These are phyloP conservation scores for Dasysyrphus tricinctus DNA, from an alignment of 2,888 invertebrate species.

Conservation along the genomic window DNA sequence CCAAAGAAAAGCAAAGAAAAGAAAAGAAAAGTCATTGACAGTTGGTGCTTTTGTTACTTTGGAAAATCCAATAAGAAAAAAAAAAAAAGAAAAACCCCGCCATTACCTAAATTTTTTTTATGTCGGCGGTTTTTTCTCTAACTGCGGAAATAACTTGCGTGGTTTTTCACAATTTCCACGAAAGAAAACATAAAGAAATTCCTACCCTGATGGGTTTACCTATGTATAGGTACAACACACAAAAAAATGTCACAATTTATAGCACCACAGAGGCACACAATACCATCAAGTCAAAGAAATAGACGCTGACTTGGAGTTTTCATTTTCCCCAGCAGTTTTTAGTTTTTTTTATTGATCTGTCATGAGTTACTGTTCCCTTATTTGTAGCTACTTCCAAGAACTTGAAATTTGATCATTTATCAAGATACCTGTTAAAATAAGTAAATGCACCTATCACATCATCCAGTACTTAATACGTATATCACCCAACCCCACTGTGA, in stretches of 20 bases:
- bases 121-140: slow-evolving; percentile 1
- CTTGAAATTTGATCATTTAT: slow-evolving; percentile 36
- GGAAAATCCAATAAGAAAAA: slow-evolving; percentile 23
- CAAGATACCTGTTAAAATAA: slow-evolving; percentile 10
- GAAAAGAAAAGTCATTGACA: slow-evolving; percentile 54
- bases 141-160: slow-evolving; percentile 70
- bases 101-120: slow-evolving; percentile 29
- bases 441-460: neutral
- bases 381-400: slow-evolving; percentile 17
- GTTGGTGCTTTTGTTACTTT: neutral
- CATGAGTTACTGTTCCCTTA: slow-evolving; percentile 45
- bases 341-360: slow-evolving; percentile 56
- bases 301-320: slow-evolving; percentile 21
- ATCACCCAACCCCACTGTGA: neutral
- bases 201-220: neutral
- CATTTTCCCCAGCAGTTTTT: neutral
- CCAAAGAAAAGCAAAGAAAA: slow-evolving; percentile 42
- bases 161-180: slow-evolving; percentile 57
- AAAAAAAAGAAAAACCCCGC: neutral
- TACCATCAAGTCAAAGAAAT: slow-evolving; percentile 16
- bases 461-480: neutral
- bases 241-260: slow-evolving; percentile 56
- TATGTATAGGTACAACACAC: neutral
- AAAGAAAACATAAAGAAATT: slow-evolving; percentile 47
- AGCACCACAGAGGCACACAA: slow-evolving; percentile 46